Percentiles rank a stretch among this genome's conserved stretches.
phyloP scores from a whole-genome alignment of 2,797 vertebrate genomes.

The Enteromius argenteus region DNA sequence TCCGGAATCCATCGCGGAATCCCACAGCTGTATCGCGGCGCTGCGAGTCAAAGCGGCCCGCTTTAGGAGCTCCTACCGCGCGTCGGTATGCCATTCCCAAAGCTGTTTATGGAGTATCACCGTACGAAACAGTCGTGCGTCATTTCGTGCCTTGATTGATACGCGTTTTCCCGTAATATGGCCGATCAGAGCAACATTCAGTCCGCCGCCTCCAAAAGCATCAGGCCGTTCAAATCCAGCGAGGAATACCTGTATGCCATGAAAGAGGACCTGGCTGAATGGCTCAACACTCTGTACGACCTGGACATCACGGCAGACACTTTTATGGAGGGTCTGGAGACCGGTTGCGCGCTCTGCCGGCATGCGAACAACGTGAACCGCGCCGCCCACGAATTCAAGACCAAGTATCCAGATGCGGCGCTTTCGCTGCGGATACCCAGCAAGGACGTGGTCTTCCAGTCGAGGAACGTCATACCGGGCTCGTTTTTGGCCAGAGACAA shows the following conservation, averaged over 20 bases:
- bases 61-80: conserved; percentile 55
- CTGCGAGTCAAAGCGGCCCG: conserved; percentile 67
- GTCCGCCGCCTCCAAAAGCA: conserved; percentile 83
- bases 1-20: conserved; percentile 72
- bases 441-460: conserved; percentile 89
- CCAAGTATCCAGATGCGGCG: conserved; percentile 77
- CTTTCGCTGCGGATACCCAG: conserved; percentile 76
- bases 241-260: conserved; percentile 95
- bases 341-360: conserved; percentile 89
- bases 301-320: conserved; percentile 84
- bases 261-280: conserved; percentile 98
- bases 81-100: conserved; percentile 53
- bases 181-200: conserved; percentile 87
- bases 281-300: conserved; percentile 91
- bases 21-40: conserved; percentile 62
- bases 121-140: conserved; percentile 68
- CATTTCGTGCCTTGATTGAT: conserved; percentile 70
- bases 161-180: conserved; percentile 71
- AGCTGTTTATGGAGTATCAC: conserved; percentile 60
- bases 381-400: conserved; percentile 82
- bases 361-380: conserved; percentile 91
- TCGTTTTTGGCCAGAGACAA: conserved; percentile 95
- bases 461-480: conserved; percentile 84
- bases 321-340: conserved; percentile 89
- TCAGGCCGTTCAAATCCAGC: conserved; percentile 89